Base-by-base conservation (phyloP, 2,113 vertebrate genomes). In the Montifringilla adamsi region DNA sequence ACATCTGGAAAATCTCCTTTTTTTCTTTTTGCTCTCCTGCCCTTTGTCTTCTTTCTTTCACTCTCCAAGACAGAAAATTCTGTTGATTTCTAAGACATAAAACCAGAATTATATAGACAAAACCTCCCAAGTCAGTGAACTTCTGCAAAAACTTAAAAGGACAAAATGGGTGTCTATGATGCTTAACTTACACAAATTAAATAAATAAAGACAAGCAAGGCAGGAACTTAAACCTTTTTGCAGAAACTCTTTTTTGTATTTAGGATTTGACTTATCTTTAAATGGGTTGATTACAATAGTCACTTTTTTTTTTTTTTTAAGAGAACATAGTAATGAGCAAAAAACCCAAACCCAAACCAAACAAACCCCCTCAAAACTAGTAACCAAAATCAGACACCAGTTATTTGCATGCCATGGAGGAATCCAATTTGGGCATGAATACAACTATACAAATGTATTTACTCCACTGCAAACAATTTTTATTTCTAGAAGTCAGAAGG, bases 11-110 rank as follows among this genome's bases (percentile, higher is more conserved):
- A 81, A 15, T 90, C 95, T 46, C 90, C 94, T 67, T 97, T 97
- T 91, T 89, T 98, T 24, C 97, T 98, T 93, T 98, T 98, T 55
- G 59, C 58, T 95, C 95, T 97, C 75, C 95, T 98, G 50, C 85
- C 27, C 92, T 93, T 97, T 87, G 97, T 98, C 63, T 92, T 97
- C 77, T 97, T 98, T 83, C 91, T 98, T 75, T 97, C 97, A 53
- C 95, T 95, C 76, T 99, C 98, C 96, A 98, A 94, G 78, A 97
- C 60, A 43, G 98, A 98, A 82, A 95, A 56, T 6, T 98, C 98
- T 70, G 89, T 95, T 60, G 97, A 90, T 92, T 96, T 93, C 98
- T 98, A 87, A n/a, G 60, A 43, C 49, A 95, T 53, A 93, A 90
- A 91, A 86, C 28, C 50, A 90, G 50, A 85, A 87, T 89, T 60